These are phyloP conservation scores for Tholera decimalis DNA, from an alignment of 2,888 invertebrate species.

Conservation along the genomic window DNA sequence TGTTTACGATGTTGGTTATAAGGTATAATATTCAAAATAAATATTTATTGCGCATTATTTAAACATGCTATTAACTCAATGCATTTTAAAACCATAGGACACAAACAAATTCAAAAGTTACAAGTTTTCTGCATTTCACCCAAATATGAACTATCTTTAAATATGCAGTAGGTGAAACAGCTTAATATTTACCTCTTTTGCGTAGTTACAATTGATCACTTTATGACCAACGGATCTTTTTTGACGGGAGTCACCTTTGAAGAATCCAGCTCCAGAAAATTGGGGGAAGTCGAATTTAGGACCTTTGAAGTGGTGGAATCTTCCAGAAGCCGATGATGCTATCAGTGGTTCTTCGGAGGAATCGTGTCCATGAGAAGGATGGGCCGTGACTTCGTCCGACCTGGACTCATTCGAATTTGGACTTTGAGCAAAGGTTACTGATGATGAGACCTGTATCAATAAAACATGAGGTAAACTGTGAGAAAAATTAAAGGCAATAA, in stretches of 20 bases:
- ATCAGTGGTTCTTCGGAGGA: constrained; percentile 12
- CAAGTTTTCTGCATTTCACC: neutral
- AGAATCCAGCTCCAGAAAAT: constrained; percentile 6
- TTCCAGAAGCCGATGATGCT: constrained; percentile 28
- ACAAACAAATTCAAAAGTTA: no score
- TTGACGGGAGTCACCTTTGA: constrained; percentile 19
- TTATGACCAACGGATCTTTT: constrained; percentile 32
- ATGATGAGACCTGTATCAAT: constrained; percentile 32
- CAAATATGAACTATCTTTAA: neutral
- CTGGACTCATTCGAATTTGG: constrained; percentile 28
- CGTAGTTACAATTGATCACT: constrained; percentile 60
- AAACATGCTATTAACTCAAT: no score
- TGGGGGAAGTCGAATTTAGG: constrained; percentile 36
- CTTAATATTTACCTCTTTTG: constrained; percentile 48
- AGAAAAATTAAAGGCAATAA: neutral
- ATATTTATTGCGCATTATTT: no score
- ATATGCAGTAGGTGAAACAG: neutral
- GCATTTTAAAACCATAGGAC: no score
- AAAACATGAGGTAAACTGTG: neutral
- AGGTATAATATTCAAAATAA: no score
- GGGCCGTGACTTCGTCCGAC: constrained; percentile 4
- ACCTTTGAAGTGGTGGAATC: constrained; percentile 30
- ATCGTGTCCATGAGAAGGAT: constrained; percentile 1
- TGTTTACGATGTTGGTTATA: no score
- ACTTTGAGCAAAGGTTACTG: constrained; percentile 46